phyloP scores from a whole-genome alignment of 2,888 invertebrate genomes.

The Gerris lacustris region DNA sequence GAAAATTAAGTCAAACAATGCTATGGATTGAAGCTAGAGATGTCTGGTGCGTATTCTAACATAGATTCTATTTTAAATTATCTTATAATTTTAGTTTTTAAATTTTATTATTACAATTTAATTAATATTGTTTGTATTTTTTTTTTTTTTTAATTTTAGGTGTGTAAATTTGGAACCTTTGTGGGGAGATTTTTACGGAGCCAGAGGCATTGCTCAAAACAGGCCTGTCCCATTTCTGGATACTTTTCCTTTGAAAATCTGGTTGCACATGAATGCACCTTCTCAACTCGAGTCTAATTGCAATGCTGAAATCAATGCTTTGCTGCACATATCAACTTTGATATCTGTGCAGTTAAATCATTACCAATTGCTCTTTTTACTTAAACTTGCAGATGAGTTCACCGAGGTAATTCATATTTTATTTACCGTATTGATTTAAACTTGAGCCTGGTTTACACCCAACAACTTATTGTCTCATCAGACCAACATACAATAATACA shows the following conservation, averaged over 20 bases:
- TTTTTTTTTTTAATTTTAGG: too few relatives aligned
- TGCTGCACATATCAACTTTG: slow-evolving; percentile 70
- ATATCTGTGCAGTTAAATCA: slow-evolving; percentile 85
- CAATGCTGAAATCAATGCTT: slow-evolving; percentile 53
- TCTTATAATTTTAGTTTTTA: too few relatives aligned
- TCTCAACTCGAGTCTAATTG: slow-evolving; percentile 10
- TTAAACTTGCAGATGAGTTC: slow-evolving; percentile 68
- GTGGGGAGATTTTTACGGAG: slow-evolving; percentile 85
- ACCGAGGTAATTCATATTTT: slow-evolving; percentile 43
- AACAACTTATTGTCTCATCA: too few relatives aligned
- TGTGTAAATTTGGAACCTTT: slow-evolving; percentile 76
- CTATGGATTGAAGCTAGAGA: slow-evolving; percentile 76
- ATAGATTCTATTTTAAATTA: too few relatives aligned
- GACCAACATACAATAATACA: too few relatives aligned
- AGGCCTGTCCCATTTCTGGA: slow-evolving; percentile 69
- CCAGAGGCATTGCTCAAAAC: slow-evolving; percentile 57
- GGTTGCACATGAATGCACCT: slow-evolving; percentile 44
- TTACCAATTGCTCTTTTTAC: slow-evolving; percentile 79
- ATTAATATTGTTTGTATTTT: too few relatives aligned
- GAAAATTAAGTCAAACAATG: slow-evolving; percentile 39
- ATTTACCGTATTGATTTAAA: too few relatives aligned
- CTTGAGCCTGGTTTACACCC: too few relatives aligned
- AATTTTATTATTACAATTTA: too few relatives aligned
- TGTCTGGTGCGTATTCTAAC: slow-evolving; percentile 47
- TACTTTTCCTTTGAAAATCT: slow-evolving; percentile 74